Evolutionary conservation across 2,113 vertebrate genomes (phyloP).

Genomic region (Cinclus cinclus): DNA sequence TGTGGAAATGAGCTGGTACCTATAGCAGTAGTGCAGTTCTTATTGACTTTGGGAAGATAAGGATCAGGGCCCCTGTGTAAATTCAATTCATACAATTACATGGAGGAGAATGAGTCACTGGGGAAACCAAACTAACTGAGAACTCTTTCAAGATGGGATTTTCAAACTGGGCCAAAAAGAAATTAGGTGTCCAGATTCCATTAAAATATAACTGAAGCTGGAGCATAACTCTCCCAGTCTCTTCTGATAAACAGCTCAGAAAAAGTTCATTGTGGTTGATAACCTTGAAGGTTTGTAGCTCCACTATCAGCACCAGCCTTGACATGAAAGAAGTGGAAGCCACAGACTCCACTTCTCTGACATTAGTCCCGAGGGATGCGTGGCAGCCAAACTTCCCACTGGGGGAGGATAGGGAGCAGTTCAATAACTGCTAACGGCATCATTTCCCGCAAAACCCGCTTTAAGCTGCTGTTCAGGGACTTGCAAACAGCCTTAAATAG

Average conservation of each 20-base stretch:
- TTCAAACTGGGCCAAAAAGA: not conserved
- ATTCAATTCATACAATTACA: not conserved
- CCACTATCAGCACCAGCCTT: not conserved
- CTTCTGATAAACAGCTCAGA: not conserved
- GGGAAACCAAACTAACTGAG: not conserved
- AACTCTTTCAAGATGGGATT: not conserved
- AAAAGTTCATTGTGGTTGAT: not conserved
- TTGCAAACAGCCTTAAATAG: not conserved
- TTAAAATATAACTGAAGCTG: not conserved
- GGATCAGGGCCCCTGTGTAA: not conserved
- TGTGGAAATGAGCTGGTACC: not conserved
- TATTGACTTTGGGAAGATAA: not conserved
- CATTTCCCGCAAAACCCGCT: constrained; percentile 6
- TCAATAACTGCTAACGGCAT: not conserved
- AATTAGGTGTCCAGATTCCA: not conserved
- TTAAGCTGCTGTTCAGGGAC: not conserved
- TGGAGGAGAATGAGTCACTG: not conserved
- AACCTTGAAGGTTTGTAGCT: not conserved
- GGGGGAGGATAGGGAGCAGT: not conserved
- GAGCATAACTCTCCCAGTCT: not conserved
- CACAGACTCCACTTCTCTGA: not conserved
- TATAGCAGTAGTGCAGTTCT: not conserved
- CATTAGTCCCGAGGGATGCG: not conserved
- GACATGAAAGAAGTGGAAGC: not conserved
- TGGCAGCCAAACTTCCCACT: not conserved